Evolutionary conservation across 1,140 invertebrate genomes (phyloP).

Genomic region (Drosophila nannoptera): DNA sequence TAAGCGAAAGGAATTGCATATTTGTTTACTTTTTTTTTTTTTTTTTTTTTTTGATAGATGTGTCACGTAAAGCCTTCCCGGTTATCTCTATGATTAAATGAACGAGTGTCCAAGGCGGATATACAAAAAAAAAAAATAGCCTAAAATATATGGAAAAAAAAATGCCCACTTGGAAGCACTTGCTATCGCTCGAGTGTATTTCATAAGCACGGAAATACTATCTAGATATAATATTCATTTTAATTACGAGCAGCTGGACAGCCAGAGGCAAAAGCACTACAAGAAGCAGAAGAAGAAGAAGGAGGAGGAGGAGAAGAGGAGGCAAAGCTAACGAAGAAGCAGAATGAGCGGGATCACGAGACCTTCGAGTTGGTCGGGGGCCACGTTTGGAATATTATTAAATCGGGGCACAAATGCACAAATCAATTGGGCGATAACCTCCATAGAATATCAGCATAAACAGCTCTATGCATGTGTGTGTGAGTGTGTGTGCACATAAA

Average conservation of each 20-base stretch:
- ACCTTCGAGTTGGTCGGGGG: neutral
- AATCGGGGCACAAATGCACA: constrained; percentile 41
- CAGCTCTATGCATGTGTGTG: constrained; percentile 2
- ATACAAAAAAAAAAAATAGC: constrained; percentile 34
- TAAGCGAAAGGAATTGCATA: constrained; percentile 18
- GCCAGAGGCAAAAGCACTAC: constrained; percentile 8
- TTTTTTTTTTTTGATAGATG: no score
- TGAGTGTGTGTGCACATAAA: constrained; percentile 15
- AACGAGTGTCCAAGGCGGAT: constrained; percentile 64
- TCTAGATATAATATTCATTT: constrained; percentile 64
- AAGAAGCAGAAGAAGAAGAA: constrained; percentile 21
- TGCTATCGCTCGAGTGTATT: constrained; percentile 18
- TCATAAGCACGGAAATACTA: constrained; percentile 30
- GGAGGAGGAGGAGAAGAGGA: no score
- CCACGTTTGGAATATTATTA: constrained; percentile 7
- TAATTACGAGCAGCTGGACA: constrained; percentile 19
- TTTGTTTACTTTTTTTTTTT: constrained; percentile 47
- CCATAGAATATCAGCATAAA: constrained; percentile 56
- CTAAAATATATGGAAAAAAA: neutral
- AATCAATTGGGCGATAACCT: constrained; percentile 70
- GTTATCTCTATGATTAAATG: constrained; percentile 61
- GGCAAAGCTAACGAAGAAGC: constrained; percentile 1
- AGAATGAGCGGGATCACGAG: neutral
- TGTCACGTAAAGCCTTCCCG: constrained; percentile 42
- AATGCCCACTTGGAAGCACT: neutral